Conservation (phyloP, 2,888 invertebrate genomes). For the Melipona bicolor region DNA sequence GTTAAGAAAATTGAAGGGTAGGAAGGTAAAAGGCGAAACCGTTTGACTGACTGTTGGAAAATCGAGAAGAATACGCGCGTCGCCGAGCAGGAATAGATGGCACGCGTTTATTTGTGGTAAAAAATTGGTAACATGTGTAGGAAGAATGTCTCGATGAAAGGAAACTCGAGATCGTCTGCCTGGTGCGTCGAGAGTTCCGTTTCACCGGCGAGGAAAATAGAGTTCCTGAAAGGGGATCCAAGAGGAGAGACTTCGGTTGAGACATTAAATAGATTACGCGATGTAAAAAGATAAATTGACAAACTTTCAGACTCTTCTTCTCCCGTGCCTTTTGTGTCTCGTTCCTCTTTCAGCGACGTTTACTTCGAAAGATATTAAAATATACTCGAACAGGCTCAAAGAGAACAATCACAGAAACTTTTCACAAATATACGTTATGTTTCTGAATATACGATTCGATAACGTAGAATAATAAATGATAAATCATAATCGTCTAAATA, state of each 20-base stretch:
- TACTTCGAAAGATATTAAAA: too few species aligned
- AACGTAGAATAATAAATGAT: too few species aligned
- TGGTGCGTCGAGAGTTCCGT: neutral
- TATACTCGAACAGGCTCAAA: too few species aligned
- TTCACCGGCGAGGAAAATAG: neutral
- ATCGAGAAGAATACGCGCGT: neutral
- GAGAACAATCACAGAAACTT: too few species aligned
- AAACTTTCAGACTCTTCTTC: neutral
- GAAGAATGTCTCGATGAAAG: neutral
- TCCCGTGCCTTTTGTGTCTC: neutral
- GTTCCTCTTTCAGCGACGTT: too few species aligned
- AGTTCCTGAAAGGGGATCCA: neutral
- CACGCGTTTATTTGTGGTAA: neutral
- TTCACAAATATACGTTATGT: too few species aligned
- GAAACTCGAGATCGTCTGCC: neutral
- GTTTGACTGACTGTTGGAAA: neutral
- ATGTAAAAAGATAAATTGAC: neutral
- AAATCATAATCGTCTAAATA: too few species aligned
- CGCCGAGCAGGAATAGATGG: neutral
- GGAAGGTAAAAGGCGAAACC: neutral
- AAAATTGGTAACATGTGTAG: neutral
- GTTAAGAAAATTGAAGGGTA: neutral
- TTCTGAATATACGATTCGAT: too few species aligned
- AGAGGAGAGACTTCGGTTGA: neutral
- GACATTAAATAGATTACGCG: neutral